Evolutionary conservation across 2,888 invertebrate species (phyloP).

Genomic region (Hemistola chrysoprasaria): DNA sequence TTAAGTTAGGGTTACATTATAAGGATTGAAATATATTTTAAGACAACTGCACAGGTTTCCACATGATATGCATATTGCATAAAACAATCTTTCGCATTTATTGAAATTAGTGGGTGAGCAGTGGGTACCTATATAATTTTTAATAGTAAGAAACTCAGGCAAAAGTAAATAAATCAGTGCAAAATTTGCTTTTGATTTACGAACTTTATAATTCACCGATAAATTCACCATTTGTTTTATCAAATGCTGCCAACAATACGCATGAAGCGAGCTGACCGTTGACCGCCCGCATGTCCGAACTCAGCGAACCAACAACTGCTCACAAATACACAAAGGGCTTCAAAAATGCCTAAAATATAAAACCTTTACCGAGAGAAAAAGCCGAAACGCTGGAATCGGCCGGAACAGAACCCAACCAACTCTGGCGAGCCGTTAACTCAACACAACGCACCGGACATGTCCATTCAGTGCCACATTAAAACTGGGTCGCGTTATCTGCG

Average conservation of each 20-base stretch:
- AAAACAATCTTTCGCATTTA: too few relatives aligned
- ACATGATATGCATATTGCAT: too few relatives aligned
- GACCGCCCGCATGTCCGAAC: background rate
- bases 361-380: conserved; percentile 34
- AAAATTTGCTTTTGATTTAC: too few relatives aligned
- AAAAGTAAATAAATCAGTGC: too few relatives aligned
- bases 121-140: too few relatives aligned
- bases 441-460: conserved; percentile 39
- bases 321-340: conserved; percentile 21
- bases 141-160: too few relatives aligned
- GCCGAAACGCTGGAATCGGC: conserved; percentile 31
- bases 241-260: background rate
- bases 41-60: too few relatives aligned
- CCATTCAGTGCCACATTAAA: conserved; percentile 42
- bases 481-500: conserved; percentile 38
- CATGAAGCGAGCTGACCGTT: background rate
- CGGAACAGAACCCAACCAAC: conserved; percentile 23
- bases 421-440: conserved; percentile 34
- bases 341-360: conserved; percentile 26
- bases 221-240: too few relatives aligned
- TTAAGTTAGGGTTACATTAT: too few relatives aligned
- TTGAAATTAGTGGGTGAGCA: too few relatives aligned
- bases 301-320: background rate
- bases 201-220: too few relatives aligned
- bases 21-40: too few relatives aligned